Conservation (phyloP, 2,888 invertebrate species). For the Ichneumoninae sp. region DNA sequence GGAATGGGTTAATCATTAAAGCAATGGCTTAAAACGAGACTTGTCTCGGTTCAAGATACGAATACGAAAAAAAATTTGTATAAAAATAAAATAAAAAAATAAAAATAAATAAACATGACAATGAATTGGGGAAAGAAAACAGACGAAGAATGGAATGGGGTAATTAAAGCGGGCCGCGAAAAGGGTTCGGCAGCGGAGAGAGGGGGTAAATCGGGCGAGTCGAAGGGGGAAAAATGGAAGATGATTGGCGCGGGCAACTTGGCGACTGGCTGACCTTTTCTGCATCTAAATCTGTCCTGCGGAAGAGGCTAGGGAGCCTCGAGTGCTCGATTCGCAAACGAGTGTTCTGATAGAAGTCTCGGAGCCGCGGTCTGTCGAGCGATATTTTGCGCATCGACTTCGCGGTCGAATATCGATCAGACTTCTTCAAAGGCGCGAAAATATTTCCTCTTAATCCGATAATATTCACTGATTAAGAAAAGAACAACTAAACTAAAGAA, state of each 20-base stretch:
- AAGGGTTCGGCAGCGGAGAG: slow-evolving; percentile 29
- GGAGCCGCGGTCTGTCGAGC: slow-evolving; percentile 61
- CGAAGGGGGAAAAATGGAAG: slow-evolving; percentile 67
- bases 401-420: background rate
- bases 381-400: slow-evolving; percentile 53
- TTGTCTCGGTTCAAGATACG: slow-evolving; percentile 86
- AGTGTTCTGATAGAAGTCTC: slow-evolving; percentile 61
- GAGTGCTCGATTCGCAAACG: slow-evolving; percentile 69
- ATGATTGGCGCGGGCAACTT: slow-evolving; percentile 74
- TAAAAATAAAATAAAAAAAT: background rate
- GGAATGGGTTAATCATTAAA: slow-evolving; percentile 62
- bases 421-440: background rate
- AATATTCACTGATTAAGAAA: background rate
- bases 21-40: slow-evolving; percentile 74
- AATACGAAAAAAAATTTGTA: background rate
- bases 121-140: slow-evolving; percentile 34
- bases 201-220: slow-evolving; percentile 36
- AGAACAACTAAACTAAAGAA: too few relatives aligned
- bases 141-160: background rate
- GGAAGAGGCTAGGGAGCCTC: slow-evolving; percentile 74
- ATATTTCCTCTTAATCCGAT: slow-evolving; percentile 7
- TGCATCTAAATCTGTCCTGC: slow-evolving; percentile 79
- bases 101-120: slow-evolving; percentile 24
- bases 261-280: slow-evolving; percentile 82
- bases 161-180: slow-evolving; percentile 44